Conservation (phyloP, 2,888 invertebrate genomes). For the Diabrotica balteata region DNA sequence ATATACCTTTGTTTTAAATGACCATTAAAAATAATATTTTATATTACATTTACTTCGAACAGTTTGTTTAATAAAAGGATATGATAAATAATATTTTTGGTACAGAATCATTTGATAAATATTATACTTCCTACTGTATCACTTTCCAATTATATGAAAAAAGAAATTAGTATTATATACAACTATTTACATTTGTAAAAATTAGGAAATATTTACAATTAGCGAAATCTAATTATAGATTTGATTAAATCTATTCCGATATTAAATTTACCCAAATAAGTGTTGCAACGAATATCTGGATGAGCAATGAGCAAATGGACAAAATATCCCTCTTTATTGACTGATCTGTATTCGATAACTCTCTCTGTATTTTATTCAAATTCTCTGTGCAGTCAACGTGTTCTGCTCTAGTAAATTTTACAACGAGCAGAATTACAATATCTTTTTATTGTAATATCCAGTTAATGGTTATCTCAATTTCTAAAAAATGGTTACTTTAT, state of each 20-base stretch:
- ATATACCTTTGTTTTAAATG: too few species aligned
- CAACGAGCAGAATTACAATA: too few species aligned
- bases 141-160: conserved; percentile 18
- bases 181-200: conserved; percentile 20
- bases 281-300: background rate
- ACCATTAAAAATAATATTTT: too few species aligned
- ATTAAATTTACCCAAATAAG: background rate
- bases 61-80: background rate
- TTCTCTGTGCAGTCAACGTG: too few species aligned
- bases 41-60: too few species aligned
- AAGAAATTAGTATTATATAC: conserved; percentile 14
- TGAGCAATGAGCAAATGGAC: conserved; percentile 1
- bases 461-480: too few species aligned
- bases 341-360: too few species aligned
- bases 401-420: too few species aligned
- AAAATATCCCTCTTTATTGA: too few species aligned
- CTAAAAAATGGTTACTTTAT: too few species aligned
- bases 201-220: conserved; percentile 21
- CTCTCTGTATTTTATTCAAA: too few species aligned
- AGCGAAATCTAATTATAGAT: conserved; percentile 9
- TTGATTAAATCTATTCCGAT: conserved; percentile 6
- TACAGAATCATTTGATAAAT: conserved; percentile 15
- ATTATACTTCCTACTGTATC: conserved; percentile 16
- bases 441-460: too few species aligned
- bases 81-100: conserved; percentile 19